phyloP scores from a whole-genome alignment of 1,140 invertebrate genomes.

The Harlomillsia oculata region DNA sequence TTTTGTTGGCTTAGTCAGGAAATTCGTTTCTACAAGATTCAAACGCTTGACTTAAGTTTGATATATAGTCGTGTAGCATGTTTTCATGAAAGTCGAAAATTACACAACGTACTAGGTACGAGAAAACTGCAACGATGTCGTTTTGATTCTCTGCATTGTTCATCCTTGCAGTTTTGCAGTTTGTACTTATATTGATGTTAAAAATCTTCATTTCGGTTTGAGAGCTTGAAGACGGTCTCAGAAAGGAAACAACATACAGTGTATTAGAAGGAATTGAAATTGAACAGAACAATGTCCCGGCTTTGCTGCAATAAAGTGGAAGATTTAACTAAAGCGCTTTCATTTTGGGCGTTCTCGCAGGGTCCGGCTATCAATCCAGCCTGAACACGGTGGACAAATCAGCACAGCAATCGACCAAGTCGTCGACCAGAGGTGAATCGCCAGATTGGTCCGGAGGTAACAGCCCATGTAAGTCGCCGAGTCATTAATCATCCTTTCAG shows the following conservation, averaged over 20 bases:
- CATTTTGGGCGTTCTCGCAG: conserved; percentile 42
- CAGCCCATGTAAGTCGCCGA: conserved; percentile 29
- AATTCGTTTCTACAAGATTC: background rate
- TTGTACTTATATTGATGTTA: too few species aligned
- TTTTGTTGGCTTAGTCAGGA: too few species aligned
- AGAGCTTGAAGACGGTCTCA: too few species aligned
- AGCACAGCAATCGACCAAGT: conserved; percentile 53
- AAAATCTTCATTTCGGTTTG: too few species aligned
- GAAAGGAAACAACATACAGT: too few species aligned
- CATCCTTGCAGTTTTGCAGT: too few species aligned
- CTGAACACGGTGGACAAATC: conserved; percentile 60
- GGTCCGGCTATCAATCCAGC: conserved; percentile 52
- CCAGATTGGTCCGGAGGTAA: conserved; percentile 37
- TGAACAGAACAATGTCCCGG: background rate
- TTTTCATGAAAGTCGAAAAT: too few species aligned
- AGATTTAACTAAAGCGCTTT: background rate
- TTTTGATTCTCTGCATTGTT: too few species aligned
- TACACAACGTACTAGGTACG: too few species aligned
- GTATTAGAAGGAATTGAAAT: background rate
- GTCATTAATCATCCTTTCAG: conserved; percentile 30
- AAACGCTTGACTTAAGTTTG: too few species aligned
- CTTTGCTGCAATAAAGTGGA: background rate
- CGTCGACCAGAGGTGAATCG: conserved; percentile 40
- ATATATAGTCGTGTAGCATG: too few species aligned
- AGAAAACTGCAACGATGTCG: too few species aligned